These are phyloP conservation scores for Trichogramma evanescens DNA, from an alignment of 2,888 invertebrate species.

Conservation along the genomic window DNA sequence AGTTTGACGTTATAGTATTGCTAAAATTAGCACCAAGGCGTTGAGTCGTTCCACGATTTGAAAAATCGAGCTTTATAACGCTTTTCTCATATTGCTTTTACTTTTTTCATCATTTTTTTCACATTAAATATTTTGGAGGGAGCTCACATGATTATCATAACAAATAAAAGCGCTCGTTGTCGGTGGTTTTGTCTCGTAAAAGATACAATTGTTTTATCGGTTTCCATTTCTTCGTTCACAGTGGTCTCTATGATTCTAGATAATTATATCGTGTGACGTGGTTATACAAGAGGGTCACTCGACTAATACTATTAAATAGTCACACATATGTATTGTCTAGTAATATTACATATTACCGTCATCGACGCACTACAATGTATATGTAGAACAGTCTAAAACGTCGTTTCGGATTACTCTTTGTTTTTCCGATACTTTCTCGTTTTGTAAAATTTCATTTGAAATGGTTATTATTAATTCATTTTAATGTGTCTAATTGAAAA, in stretches of 20 bases:
- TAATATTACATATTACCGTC: conserved; percentile 9
- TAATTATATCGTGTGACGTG: conserved; percentile 21
- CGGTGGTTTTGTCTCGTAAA: background rate
- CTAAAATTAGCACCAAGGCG: conserved; percentile 17
- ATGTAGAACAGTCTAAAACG: background rate
- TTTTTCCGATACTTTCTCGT: background rate
- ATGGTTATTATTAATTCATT: no score
- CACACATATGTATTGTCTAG: conserved; percentile 28
- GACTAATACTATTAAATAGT: conserved; percentile 27
- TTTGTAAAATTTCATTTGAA: no score
- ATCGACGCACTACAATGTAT: background rate
- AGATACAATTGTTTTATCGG: conserved; percentile 5
- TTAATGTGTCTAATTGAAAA: no score
- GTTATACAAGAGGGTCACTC: conserved; percentile 10
- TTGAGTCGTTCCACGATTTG: background rate
- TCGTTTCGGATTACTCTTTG: background rate
- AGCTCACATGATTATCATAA: background rate
- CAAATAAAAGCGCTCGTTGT: no score
- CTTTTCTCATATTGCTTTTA: conserved; percentile 13
- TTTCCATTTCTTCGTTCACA: conserved; percentile 8
- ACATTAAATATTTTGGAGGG: background rate
- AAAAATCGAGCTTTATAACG: background rate
- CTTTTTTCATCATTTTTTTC: no score
- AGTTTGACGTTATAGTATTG: conserved; percentile 8
- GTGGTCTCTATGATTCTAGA: conserved; percentile 20